These are phyloP conservation scores for Neodon shergylaensis DNA, from an alignment of 2,113 vertebrate genomes.

Conservation along the genomic window DNA sequence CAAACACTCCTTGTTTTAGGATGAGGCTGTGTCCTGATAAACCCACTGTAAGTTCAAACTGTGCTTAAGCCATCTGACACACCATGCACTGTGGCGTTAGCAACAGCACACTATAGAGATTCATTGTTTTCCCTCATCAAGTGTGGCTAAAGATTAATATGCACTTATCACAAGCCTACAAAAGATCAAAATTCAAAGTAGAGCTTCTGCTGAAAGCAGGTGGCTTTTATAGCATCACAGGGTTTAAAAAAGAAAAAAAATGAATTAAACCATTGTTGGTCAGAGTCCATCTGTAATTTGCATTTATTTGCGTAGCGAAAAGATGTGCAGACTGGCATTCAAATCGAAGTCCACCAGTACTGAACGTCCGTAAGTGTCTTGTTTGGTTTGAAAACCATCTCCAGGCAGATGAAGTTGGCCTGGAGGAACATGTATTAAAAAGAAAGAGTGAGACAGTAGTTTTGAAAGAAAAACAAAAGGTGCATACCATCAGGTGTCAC, in stretches of 20 bases:
- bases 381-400: not conserved
- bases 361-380: not conserved
- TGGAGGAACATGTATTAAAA: slow-evolving; percentile 58
- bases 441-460: not conserved
- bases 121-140: not conserved
- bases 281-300: not conserved
- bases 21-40: not conserved
- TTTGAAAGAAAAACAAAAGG: not conserved
- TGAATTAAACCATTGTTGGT: not conserved
- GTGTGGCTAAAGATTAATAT: not conserved
- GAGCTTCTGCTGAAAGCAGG: not conserved
- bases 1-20: not conserved
- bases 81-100: not conserved
- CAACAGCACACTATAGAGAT: not conserved
- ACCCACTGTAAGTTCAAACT: not conserved
- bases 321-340: not conserved
- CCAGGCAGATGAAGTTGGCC: not conserved
- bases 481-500: not conserved
- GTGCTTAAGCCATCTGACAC: not conserved
- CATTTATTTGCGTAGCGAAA: not conserved
- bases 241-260: not conserved
- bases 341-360: not conserved
- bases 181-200: not conserved
- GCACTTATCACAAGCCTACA: not conserved
- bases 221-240: not conserved